Evolutionary conservation across 2,888 invertebrate species (phyloP).

Genomic region (Netelia fuscicornis): DNA sequence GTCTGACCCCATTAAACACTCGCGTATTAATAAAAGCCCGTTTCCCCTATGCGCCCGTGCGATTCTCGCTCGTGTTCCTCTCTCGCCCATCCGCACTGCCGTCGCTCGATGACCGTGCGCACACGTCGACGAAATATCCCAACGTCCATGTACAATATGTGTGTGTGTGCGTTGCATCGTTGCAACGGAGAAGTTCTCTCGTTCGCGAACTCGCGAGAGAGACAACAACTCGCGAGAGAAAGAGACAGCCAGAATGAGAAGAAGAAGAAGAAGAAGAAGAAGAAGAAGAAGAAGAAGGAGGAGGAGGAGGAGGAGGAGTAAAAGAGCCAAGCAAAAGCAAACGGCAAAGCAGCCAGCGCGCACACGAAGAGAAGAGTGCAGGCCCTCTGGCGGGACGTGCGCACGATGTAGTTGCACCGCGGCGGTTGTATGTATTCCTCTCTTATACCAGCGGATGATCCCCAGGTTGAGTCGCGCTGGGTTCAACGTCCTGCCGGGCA

Average conservation of each 20-base stretch:
- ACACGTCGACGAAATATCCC: constrained; percentile 58
- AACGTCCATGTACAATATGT: background rate
- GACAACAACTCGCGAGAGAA: constrained; percentile 5
- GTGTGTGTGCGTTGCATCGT: constrained; percentile 32
- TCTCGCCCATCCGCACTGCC: background rate
- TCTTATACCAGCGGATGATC: constrained; percentile 78
- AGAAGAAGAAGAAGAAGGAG: constrained; percentile 63
- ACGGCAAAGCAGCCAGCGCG: background rate
- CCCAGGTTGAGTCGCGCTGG: constrained; percentile 85
- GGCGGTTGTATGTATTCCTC: constrained; percentile 57
- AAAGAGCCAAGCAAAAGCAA: no score
- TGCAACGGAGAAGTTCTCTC: background rate
- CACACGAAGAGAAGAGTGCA: constrained; percentile 32
- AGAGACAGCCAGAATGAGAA: constrained; percentile 28
- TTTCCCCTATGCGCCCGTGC: background rate
- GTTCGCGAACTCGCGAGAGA: constrained; percentile 8
- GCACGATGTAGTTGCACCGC: constrained; percentile 39
- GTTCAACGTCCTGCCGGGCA: constrained; percentile 85
- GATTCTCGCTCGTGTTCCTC: background rate
- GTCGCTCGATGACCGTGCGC: constrained; percentile 43
- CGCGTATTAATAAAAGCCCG: background rate
- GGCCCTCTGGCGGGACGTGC: constrained; percentile 6
- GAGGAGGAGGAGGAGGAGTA: constrained; percentile 24
- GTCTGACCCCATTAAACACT: background rate
- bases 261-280: constrained; percentile 34